phyloP scores from a whole-genome alignment of 2,888 invertebrate species.

The Lomographa bimaculata region DNA sequence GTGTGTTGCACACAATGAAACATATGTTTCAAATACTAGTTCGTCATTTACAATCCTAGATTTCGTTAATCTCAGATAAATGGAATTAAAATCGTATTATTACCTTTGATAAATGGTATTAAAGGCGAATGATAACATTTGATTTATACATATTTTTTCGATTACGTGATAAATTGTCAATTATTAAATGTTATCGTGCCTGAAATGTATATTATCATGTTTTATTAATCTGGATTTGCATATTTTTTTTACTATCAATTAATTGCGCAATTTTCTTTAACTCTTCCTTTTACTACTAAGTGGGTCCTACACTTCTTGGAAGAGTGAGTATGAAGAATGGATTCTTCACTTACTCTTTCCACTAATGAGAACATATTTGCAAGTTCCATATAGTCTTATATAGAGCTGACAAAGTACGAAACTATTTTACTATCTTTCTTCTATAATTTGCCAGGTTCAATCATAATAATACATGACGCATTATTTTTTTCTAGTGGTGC shows the following conservation, averaged over 20 bases:
- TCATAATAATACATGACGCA: no score
- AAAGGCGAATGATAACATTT: conserved; percentile 76
- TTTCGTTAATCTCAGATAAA: conserved; percentile 69
- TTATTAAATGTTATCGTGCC: conserved; percentile 3
- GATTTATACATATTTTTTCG: conserved; percentile 66
- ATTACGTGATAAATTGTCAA: conserved; percentile 18
- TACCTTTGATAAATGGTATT: conserved; percentile 66
- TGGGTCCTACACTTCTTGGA: no score
- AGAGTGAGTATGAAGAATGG: no score
- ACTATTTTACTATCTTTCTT: no score
- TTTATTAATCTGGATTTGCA: conserved; percentile 2
- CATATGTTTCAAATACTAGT: conserved; percentile 32
- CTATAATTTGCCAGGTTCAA: no score
- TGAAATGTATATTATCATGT: conserved; percentile 21
- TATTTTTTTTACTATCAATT: background rate
- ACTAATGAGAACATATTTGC: no score
- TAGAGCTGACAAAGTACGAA: no score
- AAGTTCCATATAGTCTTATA: no score
- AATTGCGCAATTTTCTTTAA: no score
- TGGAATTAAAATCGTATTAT: conserved; percentile 64
- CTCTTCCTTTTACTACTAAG: no score
- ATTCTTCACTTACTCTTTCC: no score
- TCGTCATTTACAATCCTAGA: conserved; percentile 60
- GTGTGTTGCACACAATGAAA: conserved; percentile 27
- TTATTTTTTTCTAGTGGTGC: no score